Conservation (phyloP, 2,797 vertebrate genomes). For the Distichodus sexfasciatus region DNA sequence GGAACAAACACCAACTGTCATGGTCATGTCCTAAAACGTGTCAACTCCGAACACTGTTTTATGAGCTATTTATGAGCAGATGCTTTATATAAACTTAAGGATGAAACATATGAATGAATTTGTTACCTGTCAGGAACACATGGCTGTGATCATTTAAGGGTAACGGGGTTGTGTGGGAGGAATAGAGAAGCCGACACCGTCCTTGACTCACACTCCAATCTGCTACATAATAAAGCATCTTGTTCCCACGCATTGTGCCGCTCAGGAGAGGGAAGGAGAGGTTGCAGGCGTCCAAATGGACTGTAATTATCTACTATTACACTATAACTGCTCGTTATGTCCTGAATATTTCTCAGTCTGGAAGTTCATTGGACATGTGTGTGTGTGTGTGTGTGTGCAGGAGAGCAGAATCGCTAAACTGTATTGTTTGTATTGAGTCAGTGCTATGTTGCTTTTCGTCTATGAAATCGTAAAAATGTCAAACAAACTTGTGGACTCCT, state of each 20-base stretch:
- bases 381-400: not conserved
- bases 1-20: too few species aligned
- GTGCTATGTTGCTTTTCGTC: too few species aligned
- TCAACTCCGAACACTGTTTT: too few species aligned
- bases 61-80: too few species aligned
- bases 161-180: conserved; percentile 25
- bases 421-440: too few species aligned
- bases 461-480: too few species aligned
- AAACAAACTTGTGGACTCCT: too few species aligned
- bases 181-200: conserved; percentile 21
- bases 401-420: too few species aligned
- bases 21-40: too few species aligned
- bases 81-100: too few species aligned
- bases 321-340: not conserved
- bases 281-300: not conserved
- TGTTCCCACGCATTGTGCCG: not conserved
- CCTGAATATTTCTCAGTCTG: not conserved
- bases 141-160: conserved; percentile 12
- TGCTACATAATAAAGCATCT: conserved; percentile 17
- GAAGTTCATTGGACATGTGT: not conserved
- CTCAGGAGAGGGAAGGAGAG: not conserved
- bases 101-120: too few species aligned
- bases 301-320: not conserved
- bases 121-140: too few species aligned
- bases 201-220: not conserved